Evolutionary conservation across 2,797 vertebrate genomes (phyloP).

Genomic region (Glyptemys insculpta): DNA sequence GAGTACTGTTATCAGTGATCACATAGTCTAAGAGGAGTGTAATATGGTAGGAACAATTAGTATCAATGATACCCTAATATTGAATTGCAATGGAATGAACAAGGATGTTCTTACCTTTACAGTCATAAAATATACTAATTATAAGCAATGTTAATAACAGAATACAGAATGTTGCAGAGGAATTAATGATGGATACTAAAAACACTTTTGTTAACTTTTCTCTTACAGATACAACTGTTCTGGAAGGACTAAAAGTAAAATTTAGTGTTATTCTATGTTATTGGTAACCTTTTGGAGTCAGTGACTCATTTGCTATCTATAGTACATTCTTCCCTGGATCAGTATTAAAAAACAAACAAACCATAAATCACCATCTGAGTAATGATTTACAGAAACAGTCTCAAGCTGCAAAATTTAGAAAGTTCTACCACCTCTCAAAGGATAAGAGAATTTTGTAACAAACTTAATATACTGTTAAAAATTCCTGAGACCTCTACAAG

Average conservation of each 20-base stretch:
- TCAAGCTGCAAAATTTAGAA: not conserved
- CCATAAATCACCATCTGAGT: not conserved
- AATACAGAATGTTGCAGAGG: not conserved
- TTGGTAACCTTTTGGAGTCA: accelerated
- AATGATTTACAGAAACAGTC: no score
- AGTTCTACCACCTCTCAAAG: not conserved
- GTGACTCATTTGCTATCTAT: not conserved
- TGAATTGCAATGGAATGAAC: not conserved
- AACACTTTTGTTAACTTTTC: not conserved
- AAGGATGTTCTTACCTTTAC: not conserved
- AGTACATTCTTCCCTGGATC: not conserved
- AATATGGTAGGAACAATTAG: not conserved
- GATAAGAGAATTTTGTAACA: not conserved
- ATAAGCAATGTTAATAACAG: not conserved
- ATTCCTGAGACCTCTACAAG: not conserved
- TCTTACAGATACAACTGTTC: not conserved
- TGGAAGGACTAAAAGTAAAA: not conserved
- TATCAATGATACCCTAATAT: not conserved
- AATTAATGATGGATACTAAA: not conserved
- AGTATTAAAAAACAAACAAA: not conserved
- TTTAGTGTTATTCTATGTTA: not conserved
- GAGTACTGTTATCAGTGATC: not conserved
- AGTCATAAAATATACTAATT: not conserved
- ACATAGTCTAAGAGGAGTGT: not conserved
- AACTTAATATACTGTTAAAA: not conserved